Evolutionary conservation across 2,888 invertebrate species (phyloP), one percentile per base, ranked within the genome.

Genomic region (Chrysolina haemoptera): DNA sequence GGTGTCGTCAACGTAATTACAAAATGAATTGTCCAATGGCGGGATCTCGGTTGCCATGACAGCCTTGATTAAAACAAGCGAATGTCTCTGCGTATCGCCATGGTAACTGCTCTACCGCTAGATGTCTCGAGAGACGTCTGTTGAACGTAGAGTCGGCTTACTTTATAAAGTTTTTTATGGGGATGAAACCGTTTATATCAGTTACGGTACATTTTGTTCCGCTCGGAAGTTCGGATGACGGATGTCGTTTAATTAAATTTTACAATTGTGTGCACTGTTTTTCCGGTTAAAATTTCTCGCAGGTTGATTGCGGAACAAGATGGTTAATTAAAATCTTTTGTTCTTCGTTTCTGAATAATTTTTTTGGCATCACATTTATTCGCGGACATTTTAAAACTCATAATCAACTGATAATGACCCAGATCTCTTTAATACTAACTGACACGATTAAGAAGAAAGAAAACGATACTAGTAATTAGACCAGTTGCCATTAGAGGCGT

Each of bases 1-100:
- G 88, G 88, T 88, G 88, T 88, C 88, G 88, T 88, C 88, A 88
- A 86, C 88, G 88, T 88, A 88, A 88, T 88, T 88, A 88, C 88
- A 86, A 88, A 88, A 88, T 83, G 83, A 83, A 88, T 88, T 88
- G 88, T 88, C 88, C 88, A 88, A 88, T 88, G 88, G 88, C 88
- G 87, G 88, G 87, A 87, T 88, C 88, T 87, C 87, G 87, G 88
- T 88, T 88, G 87, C 88, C 88, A 88, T 88, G 88, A 88, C 88
- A 87, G 88, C 88, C 85, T 88, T 88, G 88, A 88, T 88, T 88
- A 88, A 88, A 88, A 88, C 88, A 87, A 87, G 88, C 87, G 87
- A 87, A 88, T 87, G 88, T 88, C 87, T 88, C 87, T 85, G 85
- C 81, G 83, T 84, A 86, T 86, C 86, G 84, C 85, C 87, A 87